Conservation (phyloP, 2,113 vertebrate species). For the Sinocyclocheilus anophthalmus region DNA sequence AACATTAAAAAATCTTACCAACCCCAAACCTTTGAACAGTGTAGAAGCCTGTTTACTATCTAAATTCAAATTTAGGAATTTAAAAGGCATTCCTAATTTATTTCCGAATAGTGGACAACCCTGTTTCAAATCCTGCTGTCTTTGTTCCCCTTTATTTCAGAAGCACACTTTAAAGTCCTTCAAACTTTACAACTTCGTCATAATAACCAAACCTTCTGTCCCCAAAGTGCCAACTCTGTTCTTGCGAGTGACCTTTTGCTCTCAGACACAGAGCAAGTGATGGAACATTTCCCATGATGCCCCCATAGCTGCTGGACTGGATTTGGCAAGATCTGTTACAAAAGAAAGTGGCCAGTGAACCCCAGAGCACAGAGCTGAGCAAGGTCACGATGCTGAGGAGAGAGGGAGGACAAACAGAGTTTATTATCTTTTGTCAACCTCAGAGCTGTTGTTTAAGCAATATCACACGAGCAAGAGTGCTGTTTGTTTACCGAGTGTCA, state of each 20-base stretch:
- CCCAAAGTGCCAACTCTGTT: neutral
- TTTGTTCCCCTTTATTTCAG: neutral
- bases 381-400: neutral
- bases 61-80: no score
- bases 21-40: no score
- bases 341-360: slow-evolving; percentile 6
- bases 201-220: slow-evolving; percentile 15
- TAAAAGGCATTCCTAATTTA: no score
- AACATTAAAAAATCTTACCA: no score
- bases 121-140: no score
- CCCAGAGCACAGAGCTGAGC: neutral
- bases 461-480: neutral
- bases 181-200: slow-evolving; percentile 1
- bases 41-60: no score
- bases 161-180: neutral
- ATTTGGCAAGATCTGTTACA: slow-evolving; percentile 12
- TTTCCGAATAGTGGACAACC: no score
- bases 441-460: slow-evolving; percentile 7
- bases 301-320: neutral
- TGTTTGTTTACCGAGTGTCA: slow-evolving; percentile 2
- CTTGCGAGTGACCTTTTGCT: neutral
- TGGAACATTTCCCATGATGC: slow-evolving; percentile 32
- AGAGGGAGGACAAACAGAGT: neutral
- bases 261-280: neutral
- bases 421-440: slow-evolving; percentile 19